A percentile compares a stretch with the other conserved stretches of the same genome.
Evolutionary conservation across 2,888 invertebrate genomes (phyloP).

Genomic region (Cerceris rybyensis): DNA sequence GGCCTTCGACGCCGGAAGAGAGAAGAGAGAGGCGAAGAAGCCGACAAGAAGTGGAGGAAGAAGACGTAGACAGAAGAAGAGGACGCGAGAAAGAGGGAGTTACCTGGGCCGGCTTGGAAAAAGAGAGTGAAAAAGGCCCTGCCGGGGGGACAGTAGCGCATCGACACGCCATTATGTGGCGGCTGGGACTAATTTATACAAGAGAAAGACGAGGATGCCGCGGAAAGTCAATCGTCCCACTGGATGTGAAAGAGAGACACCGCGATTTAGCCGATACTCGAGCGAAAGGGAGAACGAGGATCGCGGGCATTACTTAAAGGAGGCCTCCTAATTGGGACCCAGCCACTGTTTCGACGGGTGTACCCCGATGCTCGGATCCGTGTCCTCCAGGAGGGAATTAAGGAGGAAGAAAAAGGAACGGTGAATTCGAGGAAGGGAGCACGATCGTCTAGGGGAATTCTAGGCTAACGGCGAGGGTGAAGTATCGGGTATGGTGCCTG

Average conservation of each 20-base stretch:
- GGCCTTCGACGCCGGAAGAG: constrained; percentile 4
- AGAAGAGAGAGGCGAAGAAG: constrained; percentile 33
- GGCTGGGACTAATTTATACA: constrained; percentile 82
- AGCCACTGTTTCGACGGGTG: constrained; percentile 77
- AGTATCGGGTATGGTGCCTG: too few species aligned
- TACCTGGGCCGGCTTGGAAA: constrained; percentile 38
- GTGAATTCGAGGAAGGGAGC: constrained; percentile 53
- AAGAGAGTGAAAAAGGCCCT: constrained; percentile 49
- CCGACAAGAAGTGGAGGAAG: not conserved
- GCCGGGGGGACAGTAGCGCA: constrained; percentile 79
- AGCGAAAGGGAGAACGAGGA: constrained; percentile 50
- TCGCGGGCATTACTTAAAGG: constrained; percentile 73
- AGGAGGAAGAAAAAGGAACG: constrained; percentile 44
- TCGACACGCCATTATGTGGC: constrained; percentile 82
- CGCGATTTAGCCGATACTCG: constrained; percentile 30
- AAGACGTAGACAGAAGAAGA: constrained; percentile 13
- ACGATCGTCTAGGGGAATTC: constrained; percentile 17
- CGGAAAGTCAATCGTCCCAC: constrained; percentile 72
- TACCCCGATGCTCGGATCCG: constrained; percentile 66
- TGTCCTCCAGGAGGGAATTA: constrained; percentile 54
- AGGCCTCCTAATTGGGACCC: constrained; percentile 79
- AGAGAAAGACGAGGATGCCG: constrained; percentile 79
- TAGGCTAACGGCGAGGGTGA: not conserved
- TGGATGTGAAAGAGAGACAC: constrained; percentile 32
- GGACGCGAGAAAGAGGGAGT: constrained; percentile 29